phyloP scores from a whole-genome alignment of 2,888 invertebrate species.

The Eulithis testata region DNA sequence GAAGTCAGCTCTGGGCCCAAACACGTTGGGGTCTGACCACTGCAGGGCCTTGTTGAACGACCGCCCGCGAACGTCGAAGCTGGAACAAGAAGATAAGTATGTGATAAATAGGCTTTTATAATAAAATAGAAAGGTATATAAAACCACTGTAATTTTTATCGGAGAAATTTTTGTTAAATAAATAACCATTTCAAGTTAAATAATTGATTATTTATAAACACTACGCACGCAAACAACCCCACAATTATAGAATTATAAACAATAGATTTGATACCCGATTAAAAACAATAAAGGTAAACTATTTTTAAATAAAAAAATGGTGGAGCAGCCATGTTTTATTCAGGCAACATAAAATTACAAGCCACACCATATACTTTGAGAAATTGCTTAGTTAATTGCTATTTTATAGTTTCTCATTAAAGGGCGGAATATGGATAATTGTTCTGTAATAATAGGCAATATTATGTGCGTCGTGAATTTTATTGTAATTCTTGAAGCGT shows the following conservation, averaged over 20 bases:
- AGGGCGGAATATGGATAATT: slow-evolving; percentile 51
- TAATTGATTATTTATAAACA: slow-evolving; percentile 6
- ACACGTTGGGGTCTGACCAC: slow-evolving; percentile 93
- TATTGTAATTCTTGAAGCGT: slow-evolving; percentile 37
- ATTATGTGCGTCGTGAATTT: slow-evolving; percentile 39
- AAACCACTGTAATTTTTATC: too few species aligned
- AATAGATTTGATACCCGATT: slow-evolving; percentile 30
- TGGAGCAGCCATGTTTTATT: slow-evolving; percentile 34
- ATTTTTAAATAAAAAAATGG: slow-evolving; percentile 26
- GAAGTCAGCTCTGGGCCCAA: slow-evolving; percentile 94
- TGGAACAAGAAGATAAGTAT: slow-evolving; percentile 60
- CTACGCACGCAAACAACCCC: slow-evolving; percentile 8
- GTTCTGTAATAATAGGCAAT: slow-evolving; percentile 41
- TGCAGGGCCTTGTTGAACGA: slow-evolving; percentile 92
- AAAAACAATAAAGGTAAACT: slow-evolving; percentile 34
- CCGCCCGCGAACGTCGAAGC: slow-evolving; percentile 94
- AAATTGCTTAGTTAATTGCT: slow-evolving; percentile 55
- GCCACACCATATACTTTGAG: slow-evolving; percentile 46
- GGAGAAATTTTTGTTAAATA: not conserved
- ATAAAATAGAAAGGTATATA: too few species aligned
- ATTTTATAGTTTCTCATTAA: slow-evolving; percentile 61
- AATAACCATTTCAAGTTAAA: too few species aligned
- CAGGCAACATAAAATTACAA: slow-evolving; percentile 47
- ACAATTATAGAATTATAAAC: slow-evolving; percentile 22
- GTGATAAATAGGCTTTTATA: not conserved